phyloP scores from a whole-genome alignment of 2,797 vertebrate species.

The Micrastur ruficollis region DNA sequence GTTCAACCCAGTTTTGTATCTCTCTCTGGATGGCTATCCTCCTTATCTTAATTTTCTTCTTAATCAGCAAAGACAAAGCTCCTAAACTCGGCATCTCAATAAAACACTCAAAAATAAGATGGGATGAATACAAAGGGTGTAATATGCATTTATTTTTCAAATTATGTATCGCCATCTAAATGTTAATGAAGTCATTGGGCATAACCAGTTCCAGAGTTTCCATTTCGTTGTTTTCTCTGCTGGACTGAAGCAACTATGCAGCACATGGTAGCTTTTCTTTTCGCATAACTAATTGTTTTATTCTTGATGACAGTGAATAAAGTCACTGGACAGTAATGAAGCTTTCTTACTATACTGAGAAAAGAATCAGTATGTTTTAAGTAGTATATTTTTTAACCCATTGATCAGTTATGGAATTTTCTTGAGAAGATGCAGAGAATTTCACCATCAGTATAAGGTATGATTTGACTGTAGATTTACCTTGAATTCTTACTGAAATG shows the following conservation, averaged over 20 bases:
- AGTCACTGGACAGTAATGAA: not conserved
- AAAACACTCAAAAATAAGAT: not conserved
- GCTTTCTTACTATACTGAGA: not conserved
- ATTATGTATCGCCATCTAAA: not conserved
- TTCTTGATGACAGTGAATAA: not conserved
- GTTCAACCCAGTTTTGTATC: not conserved
- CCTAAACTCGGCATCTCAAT: not conserved
- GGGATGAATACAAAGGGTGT: not conserved
- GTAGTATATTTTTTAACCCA: not conserved
- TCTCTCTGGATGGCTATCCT: not conserved
- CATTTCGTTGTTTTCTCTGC: not conserved
- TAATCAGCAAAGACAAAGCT: not conserved
- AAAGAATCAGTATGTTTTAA: not conserved
- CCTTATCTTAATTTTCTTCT: not conserved
- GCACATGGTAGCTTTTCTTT: not conserved
- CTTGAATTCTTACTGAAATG: not conserved
- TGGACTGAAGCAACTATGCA: not conserved
- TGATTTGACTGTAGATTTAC: not conserved
- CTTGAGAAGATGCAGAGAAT: not conserved
- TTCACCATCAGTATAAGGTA: not conserved
- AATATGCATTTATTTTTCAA: not conserved
- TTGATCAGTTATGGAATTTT: not conserved
- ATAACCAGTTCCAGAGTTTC: conserved; percentile 12
- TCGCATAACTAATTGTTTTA: not conserved
- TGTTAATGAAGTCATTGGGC: not conserved